These are phyloP conservation scores for Trilocha varians DNA, from an alignment of 2,888 invertebrate genomes.

Conservation along the genomic window DNA sequence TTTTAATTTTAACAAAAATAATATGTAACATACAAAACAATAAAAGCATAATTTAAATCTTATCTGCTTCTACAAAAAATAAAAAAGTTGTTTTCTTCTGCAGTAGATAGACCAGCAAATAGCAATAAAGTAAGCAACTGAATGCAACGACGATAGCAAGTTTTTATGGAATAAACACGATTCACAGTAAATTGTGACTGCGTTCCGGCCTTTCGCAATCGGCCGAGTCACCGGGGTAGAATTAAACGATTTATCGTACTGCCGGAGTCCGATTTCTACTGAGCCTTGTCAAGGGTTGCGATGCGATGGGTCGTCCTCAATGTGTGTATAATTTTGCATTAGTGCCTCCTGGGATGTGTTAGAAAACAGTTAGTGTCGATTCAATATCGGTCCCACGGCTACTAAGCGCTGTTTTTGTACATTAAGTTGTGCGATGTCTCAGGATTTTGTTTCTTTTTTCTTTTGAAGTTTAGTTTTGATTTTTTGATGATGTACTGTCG, in stretches of 20 bases:
- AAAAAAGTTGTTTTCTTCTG: too few species aligned
- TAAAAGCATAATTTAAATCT: too few species aligned
- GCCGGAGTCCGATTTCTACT: conserved; percentile 50
- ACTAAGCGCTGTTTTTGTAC: neutral
- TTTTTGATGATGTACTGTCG: too few species aligned
- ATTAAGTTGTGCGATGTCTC: neutral
- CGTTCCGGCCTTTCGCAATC: conserved; percentile 56
- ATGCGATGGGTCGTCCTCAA: conserved; percentile 32
- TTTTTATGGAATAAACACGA: too few species aligned
- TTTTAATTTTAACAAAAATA: too few species aligned
- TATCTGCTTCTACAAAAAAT: too few species aligned
- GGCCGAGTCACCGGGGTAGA: conserved; percentile 58
- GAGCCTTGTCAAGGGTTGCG: conserved; percentile 40
- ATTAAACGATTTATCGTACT: conserved; percentile 68
- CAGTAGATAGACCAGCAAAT: too few species aligned
- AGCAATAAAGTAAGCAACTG: too few species aligned
- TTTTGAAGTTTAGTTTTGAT: too few species aligned
- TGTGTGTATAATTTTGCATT: conserved; percentile 25
- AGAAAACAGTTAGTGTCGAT: neutral
- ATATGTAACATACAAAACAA: too few species aligned
- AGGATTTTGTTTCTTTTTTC: too few species aligned
- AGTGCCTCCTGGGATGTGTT: conserved; percentile 14
- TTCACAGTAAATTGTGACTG: conserved; percentile 56
- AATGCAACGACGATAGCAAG: too few species aligned
- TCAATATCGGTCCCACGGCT: neutral